Conservation (phyloP, 2,797 vertebrate species). For the Craterocephalus amniculus region DNA sequence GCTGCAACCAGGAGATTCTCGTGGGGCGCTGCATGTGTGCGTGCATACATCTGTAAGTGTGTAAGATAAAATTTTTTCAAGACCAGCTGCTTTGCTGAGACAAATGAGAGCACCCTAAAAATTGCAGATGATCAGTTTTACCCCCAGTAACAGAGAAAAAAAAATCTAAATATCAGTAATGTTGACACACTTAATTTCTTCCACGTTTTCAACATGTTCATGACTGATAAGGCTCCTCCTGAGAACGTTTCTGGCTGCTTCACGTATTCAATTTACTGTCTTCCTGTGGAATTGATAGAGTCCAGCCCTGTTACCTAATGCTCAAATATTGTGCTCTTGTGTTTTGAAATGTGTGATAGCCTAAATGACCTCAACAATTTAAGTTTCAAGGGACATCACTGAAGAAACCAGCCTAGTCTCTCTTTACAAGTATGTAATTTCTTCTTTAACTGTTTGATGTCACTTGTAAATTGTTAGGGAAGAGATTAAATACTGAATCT, state of each 20-base stretch:
- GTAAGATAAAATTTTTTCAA: slow-evolving; percentile 23
- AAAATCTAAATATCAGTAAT: not conserved
- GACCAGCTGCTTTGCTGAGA: slow-evolving; percentile 19
- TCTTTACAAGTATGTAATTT: slow-evolving; percentile 37
- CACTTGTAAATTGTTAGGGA: slow-evolving; percentile 16
- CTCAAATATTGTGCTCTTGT: slow-evolving; percentile 17
- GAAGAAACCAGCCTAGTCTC: slow-evolving; percentile 24
- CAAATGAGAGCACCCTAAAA: slow-evolving; percentile 6
- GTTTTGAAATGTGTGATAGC: slow-evolving; percentile 55
- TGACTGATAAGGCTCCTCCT: slow-evolving; percentile 2
- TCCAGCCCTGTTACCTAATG: slow-evolving; percentile 39
- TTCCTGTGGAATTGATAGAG: slow-evolving; percentile 36
- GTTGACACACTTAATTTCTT: slow-evolving; percentile 1
- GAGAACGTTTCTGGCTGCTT: slow-evolving; percentile 7
- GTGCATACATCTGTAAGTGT: slow-evolving; percentile 15
- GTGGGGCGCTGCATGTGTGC: slow-evolving; percentile 39
- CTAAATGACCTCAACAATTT: slow-evolving; percentile 46
- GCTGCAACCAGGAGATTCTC: slow-evolving; percentile 66
- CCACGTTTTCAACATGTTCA: slow-evolving; percentile 18
- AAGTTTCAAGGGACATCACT: slow-evolving; percentile 36
- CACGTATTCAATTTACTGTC: slow-evolving; percentile 17
- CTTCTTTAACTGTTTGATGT: slow-evolving; percentile 37
- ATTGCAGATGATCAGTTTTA: not conserved
- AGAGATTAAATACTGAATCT: slow-evolving; percentile 1
- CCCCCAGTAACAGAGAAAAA: not conserved